Base-by-base conservation (phyloP, 37 sponge, comb jelly and placozoan genomes). In the Amphimedon queenslandica region DNA sequence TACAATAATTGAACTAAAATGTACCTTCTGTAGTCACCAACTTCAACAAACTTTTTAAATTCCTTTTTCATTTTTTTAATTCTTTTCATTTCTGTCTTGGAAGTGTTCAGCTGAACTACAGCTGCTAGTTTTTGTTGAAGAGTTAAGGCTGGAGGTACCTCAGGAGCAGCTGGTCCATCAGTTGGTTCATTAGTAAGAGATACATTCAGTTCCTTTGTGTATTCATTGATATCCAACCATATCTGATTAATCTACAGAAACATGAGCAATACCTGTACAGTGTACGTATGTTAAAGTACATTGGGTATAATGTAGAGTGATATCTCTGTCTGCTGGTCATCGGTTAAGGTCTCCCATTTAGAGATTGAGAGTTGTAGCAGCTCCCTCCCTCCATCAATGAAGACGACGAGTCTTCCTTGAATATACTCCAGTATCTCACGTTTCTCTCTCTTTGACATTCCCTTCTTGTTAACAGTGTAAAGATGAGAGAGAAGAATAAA, bases 401-500 rank as follows among this genome's bases (percentile, higher is more conserved):
- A 78, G 38, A 78, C 79, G 13, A 78, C 79, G 23, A 85, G 79
- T 28, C 85, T 72, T 30, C 38, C 81, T 32, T 76, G 69, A 23
- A 80, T 36, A 41, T 87, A 80, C 39, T 80, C 77, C 47, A 87
- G 39, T 10, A 80, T 66, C 63, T 80, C 87, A 20, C 72, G 76
- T 39, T 66, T 76, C 41, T 87, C 87, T 3, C 58, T n/a, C 42
- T 76, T 75, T n/a, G 47, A 66, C 81, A 87, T 80, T 30, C 70
- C 87, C 36, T 77, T 70, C 73, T 76, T 87, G 72, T 80, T 75
- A 5, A 57, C 33, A 4, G 72, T 58, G 60, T 87, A 87, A 23
- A 80, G 64, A 37, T 87, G 76, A 76, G 81, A 87, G 40, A 87
- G 58, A 34, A 87, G 39, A 70, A 66, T 72, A 57, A 87, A 76